These are phyloP conservation scores for Tetragnatha versicolor DNA, from an alignment of 1,140 invertebrate species.

Conservation along the genomic window DNA sequence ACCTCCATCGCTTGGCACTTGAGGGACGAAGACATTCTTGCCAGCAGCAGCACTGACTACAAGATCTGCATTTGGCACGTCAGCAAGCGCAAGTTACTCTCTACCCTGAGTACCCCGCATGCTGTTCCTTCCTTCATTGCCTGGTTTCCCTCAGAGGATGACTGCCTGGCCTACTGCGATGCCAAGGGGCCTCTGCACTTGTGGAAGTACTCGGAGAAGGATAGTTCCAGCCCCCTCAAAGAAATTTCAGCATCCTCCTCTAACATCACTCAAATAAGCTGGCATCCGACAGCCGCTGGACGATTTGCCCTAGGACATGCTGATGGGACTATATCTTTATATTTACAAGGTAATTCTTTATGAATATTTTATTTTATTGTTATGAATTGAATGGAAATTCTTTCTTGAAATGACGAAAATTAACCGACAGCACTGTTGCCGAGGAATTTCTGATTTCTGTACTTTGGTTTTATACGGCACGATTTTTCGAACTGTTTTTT, in stretches of 20 bases:
- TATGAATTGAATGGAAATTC: too few species aligned
- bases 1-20: constrained; percentile 65
- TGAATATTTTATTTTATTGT: too few species aligned
- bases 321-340: constrained; percentile 65
- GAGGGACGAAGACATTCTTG: constrained; percentile 62
- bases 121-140: constrained; percentile 59
- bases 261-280: constrained; percentile 59
- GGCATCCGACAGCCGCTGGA: constrained; percentile 61
- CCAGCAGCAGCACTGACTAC: constrained; percentile 62
- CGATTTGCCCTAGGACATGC: constrained; percentile 64
- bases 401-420: too few species aligned
- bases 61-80: constrained; percentile 64
- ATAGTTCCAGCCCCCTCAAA: constrained; percentile 54
- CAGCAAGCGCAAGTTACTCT: constrained; percentile 60
- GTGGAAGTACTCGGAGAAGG: constrained; percentile 59
- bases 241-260: constrained; percentile 44
- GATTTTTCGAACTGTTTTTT: too few species aligned
- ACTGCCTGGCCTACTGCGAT: constrained; percentile 61
- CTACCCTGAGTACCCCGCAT: constrained; percentile 59
- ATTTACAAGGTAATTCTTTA: constrained; percentile 62
- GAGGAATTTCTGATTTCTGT: too few species aligned
- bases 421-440: too few species aligned
- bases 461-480: too few species aligned
- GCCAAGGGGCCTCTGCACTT: constrained; percentile 61
- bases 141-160: constrained; percentile 61